Evolutionary conservation across 64 coral and sea anemone species (phyloP).

Genomic region (Montipora efflorescens): DNA sequence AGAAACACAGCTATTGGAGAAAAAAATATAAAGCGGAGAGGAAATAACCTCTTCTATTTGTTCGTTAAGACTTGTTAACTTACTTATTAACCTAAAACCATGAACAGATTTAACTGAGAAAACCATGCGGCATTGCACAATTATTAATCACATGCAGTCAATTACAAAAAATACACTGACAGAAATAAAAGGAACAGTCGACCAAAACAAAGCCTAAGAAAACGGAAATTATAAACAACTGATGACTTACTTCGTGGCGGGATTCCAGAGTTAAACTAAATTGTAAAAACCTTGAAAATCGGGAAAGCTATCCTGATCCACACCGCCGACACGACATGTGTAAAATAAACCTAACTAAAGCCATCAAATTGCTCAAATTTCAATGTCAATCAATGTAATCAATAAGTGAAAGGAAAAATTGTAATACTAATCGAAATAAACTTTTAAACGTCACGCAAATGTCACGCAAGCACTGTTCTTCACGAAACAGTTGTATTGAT

Average conservation of each 20-base stretch:
- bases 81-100: slow-evolving; percentile 4
- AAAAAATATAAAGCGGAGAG: not conserved
- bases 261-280: slow-evolving; percentile 17
- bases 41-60: no score
- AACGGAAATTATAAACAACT: slow-evolving; percentile 20
- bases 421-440: not conserved
- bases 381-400: slow-evolving; percentile 23
- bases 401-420: slow-evolving; percentile 3
- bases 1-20: slow-evolving; percentile 10
- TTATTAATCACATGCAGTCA: slow-evolving; percentile 14
- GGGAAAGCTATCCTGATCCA: not conserved
- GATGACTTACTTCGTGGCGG: slow-evolving; percentile 17
- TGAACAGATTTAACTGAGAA: slow-evolving; percentile 19
- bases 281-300: no score
- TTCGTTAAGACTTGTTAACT: not conserved
- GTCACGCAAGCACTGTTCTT: slow-evolving; percentile 13
- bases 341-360: not conserved
- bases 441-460: slow-evolving; percentile 14
- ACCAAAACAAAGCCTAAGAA: slow-evolving; percentile 3
- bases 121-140: slow-evolving; percentile 18
- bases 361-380: slow-evolving; percentile 20
- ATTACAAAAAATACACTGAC: slow-evolving; percentile 3
- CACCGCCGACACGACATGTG: slow-evolving; percentile 4
- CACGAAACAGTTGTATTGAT: slow-evolving; percentile 10
- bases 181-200: slow-evolving; percentile 13